Percentiles rank a stretch among this genome's conserved stretches.
Conservation (phyloP, 2,113 vertebrate species). For the Dasyurus viverrinus region DNA sequence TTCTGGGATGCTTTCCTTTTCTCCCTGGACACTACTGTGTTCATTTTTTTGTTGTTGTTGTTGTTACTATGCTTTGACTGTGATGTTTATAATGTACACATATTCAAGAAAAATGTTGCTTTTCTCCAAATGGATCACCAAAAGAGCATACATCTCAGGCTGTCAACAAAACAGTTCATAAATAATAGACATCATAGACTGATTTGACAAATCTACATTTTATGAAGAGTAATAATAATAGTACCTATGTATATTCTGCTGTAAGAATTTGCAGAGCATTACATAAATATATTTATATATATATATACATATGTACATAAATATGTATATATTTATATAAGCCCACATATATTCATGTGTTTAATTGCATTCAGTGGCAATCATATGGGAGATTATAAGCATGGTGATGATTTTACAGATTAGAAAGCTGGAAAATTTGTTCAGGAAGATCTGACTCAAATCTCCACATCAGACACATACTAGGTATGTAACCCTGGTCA, state of each 20-base stretch:
- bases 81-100: background rate
- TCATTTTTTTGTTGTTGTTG: background rate
- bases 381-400: background rate
- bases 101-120: background rate
- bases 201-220: background rate
- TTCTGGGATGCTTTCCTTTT: background rate
- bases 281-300: too few relatives aligned
- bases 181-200: background rate
- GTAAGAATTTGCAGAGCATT: background rate
- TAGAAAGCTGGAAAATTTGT: background rate
- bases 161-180: background rate
- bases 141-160: background rate
- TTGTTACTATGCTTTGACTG: background rate
- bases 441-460: background rate
- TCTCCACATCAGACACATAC: background rate
- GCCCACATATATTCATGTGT: background rate
- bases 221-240: background rate
- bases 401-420: background rate
- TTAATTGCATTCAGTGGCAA: background rate
- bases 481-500: background rate
- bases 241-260: background rate
- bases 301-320: too few relatives aligned
- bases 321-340: too few relatives aligned
- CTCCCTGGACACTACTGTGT: background rate
- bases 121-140: background rate